phyloP scores from a whole-genome alignment of 2,888 invertebrate genomes.

The Oxystoma pomonae region DNA sequence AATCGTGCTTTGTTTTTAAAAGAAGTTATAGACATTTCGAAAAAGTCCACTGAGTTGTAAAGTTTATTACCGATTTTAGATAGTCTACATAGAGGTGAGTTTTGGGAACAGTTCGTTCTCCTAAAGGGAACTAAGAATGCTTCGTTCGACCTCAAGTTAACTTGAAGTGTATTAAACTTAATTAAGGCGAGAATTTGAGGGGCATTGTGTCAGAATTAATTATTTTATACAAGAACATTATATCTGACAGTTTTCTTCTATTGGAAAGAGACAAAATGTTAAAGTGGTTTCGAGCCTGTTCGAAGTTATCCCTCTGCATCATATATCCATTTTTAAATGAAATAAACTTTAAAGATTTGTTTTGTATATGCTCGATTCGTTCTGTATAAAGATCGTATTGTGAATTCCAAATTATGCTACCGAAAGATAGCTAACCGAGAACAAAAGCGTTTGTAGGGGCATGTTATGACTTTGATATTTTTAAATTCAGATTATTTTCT shows the following conservation, averaged over 20 bases:
- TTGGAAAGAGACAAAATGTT: not conserved
- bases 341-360: no score
- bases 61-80: not conserved
- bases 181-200: not conserved
- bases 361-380: not conserved
- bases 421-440: not conserved
- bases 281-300: not conserved
- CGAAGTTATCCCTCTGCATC: not conserved
- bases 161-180: not conserved
- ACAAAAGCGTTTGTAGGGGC: slow-evolving; percentile 1
- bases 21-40: no score
- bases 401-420: not conserved
- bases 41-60: no score
- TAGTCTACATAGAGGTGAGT: not conserved
- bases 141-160: not conserved
- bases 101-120: not conserved
- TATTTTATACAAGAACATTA: not conserved
- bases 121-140: not conserved
- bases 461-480: slow-evolving; percentile 1
- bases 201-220: not conserved
- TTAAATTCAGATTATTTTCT: not conserved
- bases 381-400: not conserved
- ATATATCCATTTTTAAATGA: no score
- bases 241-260: not conserved
- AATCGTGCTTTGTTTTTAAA: not conserved